Evolutionary conservation across 1,140 invertebrate genomes (phyloP).

Genomic region (Halesus radiatus): DNA sequence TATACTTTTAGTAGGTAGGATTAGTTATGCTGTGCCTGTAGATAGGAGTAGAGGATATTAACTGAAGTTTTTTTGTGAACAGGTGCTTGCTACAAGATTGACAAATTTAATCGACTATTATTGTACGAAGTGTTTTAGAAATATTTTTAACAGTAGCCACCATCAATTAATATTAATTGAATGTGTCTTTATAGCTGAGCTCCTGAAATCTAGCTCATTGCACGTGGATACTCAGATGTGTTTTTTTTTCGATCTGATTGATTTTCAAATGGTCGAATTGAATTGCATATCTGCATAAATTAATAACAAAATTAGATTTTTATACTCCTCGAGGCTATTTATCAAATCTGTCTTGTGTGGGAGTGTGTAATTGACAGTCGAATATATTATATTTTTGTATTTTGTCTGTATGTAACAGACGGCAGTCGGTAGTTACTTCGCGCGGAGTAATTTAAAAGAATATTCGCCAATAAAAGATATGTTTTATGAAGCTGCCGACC

Average conservation of each 20-base stretch:
- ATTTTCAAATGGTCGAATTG: conserved; percentile 5
- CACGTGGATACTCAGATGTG: no score
- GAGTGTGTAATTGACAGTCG: conserved; percentile 26
- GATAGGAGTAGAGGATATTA: no score
- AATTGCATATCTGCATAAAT: conserved; percentile 33
- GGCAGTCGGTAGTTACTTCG: conserved; percentile 2
- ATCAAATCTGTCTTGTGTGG: conserved; percentile 12
- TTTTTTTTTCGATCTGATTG: not conserved
- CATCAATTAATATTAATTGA: no score
- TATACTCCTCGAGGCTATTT: conserved; percentile 5
- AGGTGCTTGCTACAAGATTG: no score
- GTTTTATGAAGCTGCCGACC: conserved; percentile 21
- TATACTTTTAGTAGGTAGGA: no score
- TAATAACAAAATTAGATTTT: conserved; percentile 4
- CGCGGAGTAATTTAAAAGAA: conserved; percentile 16
- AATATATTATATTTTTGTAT: not conserved
- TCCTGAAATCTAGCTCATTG: no score
- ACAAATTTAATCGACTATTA: no score
- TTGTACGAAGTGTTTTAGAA: no score
- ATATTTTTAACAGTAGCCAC: no score
- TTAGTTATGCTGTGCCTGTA: no score
- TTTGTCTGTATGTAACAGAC: not conserved
- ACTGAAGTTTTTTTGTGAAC: no score
- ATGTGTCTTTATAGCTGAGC: no score
- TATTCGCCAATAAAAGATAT: conserved; percentile 19